A percentile compares a stretch with the other conserved stretches of the same genome.
Evolutionary conservation across 2,888 invertebrate genomes (phyloP).

Genomic region (Aphidoletes aphidimyza): DNA sequence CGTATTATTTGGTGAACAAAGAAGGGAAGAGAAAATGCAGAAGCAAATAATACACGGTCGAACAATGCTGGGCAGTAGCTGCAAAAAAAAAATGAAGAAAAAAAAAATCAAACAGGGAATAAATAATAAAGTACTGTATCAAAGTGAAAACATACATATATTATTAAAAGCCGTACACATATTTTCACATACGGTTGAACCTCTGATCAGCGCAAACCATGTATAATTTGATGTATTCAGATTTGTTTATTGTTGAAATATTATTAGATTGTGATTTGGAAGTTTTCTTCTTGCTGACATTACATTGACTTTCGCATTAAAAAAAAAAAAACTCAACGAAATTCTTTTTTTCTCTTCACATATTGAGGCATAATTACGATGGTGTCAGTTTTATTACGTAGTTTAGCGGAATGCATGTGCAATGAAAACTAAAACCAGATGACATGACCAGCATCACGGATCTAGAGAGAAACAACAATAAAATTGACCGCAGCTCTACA

Average conservation of each 20-base stretch:
- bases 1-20: neutral
- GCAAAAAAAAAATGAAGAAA: neutral
- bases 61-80: neutral
- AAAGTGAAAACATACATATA: constrained; percentile 19
- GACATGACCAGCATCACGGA: neutral
- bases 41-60: neutral
- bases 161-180: constrained; percentile 21
- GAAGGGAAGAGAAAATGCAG: constrained; percentile 8
- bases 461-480: neutral
- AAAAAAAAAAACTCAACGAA: too few relatives aligned
- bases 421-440: neutral
- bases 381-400: too few relatives aligned
- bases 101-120: neutral
- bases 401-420: neutral
- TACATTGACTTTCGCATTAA: too few relatives aligned
- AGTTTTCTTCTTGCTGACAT: too few relatives aligned
- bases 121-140: constrained; percentile 41
- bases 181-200: neutral
- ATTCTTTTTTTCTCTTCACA: too few relatives aligned
- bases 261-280: too few relatives aligned
- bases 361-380: too few relatives aligned
- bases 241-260: too few relatives aligned
- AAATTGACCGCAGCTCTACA: neutral
- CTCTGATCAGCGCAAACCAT: neutral
- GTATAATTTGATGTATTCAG: too few relatives aligned